Conservation (phyloP, 1,140 invertebrate genomes). For the Physella acuta region DNA sequence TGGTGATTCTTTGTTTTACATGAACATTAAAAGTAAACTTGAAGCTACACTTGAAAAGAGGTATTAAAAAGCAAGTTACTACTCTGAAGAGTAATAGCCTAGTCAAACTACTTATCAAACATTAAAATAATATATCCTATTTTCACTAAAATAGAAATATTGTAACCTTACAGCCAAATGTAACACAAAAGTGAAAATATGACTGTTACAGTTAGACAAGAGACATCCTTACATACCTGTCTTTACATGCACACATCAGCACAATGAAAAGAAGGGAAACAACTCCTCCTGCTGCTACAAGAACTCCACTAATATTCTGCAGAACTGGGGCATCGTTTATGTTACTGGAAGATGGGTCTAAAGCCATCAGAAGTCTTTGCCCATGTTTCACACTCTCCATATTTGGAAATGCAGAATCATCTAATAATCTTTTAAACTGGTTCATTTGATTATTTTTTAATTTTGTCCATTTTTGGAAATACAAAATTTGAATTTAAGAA, state of each 20-base stretch:
- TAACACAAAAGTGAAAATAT: neutral
- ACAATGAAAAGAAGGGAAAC: neutral
- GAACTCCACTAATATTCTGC: neutral
- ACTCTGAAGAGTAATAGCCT: no score
- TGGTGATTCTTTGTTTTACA: no score
- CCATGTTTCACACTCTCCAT: neutral
- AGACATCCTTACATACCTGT: neutral
- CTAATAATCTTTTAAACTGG: no score
- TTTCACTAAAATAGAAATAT: neutral
- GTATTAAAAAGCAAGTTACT: neutral
- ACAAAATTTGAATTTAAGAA: no score
- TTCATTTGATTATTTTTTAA: no score
- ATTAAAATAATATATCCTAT: neutral
- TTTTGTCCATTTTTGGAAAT: no score
- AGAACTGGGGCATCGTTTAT: neutral
- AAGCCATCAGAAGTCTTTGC: constrained; percentile 2
- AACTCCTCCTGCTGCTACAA: neutral
- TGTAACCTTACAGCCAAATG: neutral
- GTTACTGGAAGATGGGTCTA: neutral
- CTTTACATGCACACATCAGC: constrained; percentile 1
- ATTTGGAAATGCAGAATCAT: no score
- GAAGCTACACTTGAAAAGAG: neutral
- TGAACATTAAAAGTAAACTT: no score
- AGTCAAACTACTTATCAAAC: neutral
- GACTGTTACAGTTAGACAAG: neutral